Percentiles rank a stretch among this genome's conserved stretches.
Evolutionary conservation across 2,888 invertebrate genomes (phyloP).

Genomic region (Epistrophe eligans): DNA sequence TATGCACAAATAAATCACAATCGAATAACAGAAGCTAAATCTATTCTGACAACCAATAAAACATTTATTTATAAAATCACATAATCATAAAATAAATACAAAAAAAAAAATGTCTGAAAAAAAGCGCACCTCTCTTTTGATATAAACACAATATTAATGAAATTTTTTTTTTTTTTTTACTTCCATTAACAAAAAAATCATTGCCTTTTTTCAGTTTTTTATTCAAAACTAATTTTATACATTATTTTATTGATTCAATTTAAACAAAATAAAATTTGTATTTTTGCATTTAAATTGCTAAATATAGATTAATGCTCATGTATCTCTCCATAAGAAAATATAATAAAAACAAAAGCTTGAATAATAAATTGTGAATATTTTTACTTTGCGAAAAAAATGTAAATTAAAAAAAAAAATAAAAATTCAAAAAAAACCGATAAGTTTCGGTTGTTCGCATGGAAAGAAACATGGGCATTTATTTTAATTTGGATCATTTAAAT

Average conservation of each 20-base stretch:
- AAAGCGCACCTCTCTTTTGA: neutral
- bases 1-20: slow-evolving; percentile 30
- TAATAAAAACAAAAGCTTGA: neutral
- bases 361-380: too few species aligned
- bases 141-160: neutral
- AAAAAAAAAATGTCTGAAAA: neutral
- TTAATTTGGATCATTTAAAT: too few species aligned
- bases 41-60: slow-evolving; percentile 33
- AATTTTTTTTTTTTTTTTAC: neutral
- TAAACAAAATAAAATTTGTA: neutral
- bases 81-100: neutral
- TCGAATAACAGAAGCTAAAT: slow-evolving; percentile 25
- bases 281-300: slow-evolving; percentile 21
- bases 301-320: neutral
- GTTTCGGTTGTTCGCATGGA: too few species aligned
- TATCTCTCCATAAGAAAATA: neutral
- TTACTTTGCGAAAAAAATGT: too few species aligned
- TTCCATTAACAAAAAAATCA: neutral
- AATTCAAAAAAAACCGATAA: too few species aligned
- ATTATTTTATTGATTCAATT: neutral
- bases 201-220: neutral
- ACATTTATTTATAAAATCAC: slow-evolving; percentile 32
- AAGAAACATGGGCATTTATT: too few species aligned
- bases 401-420: neutral
- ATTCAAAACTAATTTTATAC: neutral